A percentile compares a stretch with the other conserved stretches of the same genome.
phyloP scores from a whole-genome alignment of 1,140 invertebrate genomes.

The Probaryconus sp. region DNA sequence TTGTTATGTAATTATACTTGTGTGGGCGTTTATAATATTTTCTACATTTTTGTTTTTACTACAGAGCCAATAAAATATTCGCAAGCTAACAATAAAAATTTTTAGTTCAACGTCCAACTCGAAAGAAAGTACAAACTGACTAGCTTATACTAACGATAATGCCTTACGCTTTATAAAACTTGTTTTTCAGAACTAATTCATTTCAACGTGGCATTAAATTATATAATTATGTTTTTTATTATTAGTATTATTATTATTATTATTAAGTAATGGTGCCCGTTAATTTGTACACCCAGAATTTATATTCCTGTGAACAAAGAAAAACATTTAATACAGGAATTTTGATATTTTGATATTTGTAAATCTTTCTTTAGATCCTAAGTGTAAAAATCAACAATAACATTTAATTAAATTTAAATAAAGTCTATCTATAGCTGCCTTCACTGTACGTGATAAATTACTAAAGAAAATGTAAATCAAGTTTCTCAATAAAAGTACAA shows the following conservation, averaged over 20 bases:
- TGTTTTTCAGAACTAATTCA: slow-evolving; percentile 29
- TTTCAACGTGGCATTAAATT: slow-evolving; percentile 45
- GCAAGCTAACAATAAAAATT: slow-evolving; percentile 12
- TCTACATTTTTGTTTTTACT: not conserved
- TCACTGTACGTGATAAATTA: slow-evolving; percentile 12
- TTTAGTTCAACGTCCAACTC: slow-evolving; percentile 18
- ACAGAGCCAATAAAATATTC: slow-evolving; percentile 12
- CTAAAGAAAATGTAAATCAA: not conserved
- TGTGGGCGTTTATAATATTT: not conserved
- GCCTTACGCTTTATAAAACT: slow-evolving; percentile 40
- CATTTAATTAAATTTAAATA: slow-evolving; percentile 31
- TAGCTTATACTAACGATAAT: slow-evolving; percentile 64
- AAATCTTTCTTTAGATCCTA: too few relatives aligned
- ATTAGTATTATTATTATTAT: slow-evolving; percentile 29
- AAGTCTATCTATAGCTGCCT: slow-evolving; percentile 9
- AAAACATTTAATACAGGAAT: too few relatives aligned
- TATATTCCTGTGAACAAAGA: too few relatives aligned
- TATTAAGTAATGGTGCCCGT: slow-evolving; percentile 13
- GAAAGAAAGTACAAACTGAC: slow-evolving; percentile 56
- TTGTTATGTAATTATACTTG: not conserved
- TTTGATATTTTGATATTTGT: too few relatives aligned
- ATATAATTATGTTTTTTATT: slow-evolving; percentile 27
- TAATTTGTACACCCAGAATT: too few relatives aligned
- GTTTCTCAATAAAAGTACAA: too few relatives aligned
- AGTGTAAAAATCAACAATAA: too few relatives aligned